Base-by-base conservation (phyloP, 53 echinoderm and acorn worm species). In the Holothuria leucospilota region DNA sequence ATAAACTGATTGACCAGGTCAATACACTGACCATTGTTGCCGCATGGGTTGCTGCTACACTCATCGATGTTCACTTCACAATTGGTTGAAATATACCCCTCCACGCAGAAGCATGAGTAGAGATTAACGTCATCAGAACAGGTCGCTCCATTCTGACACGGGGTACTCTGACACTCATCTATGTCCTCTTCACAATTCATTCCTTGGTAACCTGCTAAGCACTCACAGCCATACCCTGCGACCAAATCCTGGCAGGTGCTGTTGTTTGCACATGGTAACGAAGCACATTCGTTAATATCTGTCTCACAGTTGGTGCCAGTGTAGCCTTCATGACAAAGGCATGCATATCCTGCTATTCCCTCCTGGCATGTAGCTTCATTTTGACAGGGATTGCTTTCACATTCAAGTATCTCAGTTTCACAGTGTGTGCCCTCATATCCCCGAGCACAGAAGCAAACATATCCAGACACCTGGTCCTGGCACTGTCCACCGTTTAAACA, bases 1-100 rank as follows among this genome's bases (percentile, higher is more conserved):
- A 60, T 58, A 82, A 52, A 92, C 20, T 58, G 85, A 14, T 86
- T 89, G 51, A 88, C 41, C 8, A 89, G 88, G 34, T 92, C 89
- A 8, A 85, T 29, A 51, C 92, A 92, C 81, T 82, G 84, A 3
- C 79, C 94, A 18, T 87, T 82, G 78, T 94, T 91, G n/a, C 60
- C 25, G 51, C 94, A 94, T 9, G 94, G 94, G 29, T 84, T 82
- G 29, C 71, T 89, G 20, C 59, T 70, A 20, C 94, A 94, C 78
- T 94, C 94, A 20, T 94, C 52, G 61, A 85, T 92, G 71, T 94
- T 74, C 2, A 63, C 66, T 29, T 89, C 90, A 67, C 94, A 94
- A 30, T 79, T 53, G 30, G 39, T 13, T 20, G 85, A 89, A 2
- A 29, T 81, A 63, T 64, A 94, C 25, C 94, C 94, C 21, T 23